Evolutionary conservation across 2,113 vertebrate genomes (phyloP).

Genomic region (Ammodytes marinus): DNA sequence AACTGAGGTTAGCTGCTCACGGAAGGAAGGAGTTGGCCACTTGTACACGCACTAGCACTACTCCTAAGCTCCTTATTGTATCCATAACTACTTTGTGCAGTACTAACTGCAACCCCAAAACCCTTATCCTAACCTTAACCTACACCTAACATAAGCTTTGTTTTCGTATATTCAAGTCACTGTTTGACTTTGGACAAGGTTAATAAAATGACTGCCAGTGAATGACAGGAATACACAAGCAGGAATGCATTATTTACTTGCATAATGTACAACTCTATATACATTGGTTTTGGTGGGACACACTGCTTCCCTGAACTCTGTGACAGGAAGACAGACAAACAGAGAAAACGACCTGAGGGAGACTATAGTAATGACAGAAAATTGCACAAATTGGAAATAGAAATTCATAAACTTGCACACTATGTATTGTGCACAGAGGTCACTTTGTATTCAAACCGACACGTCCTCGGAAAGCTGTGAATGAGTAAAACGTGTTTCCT

Average conservation of each 20-base stretch:
- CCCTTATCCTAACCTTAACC: too few relatives aligned
- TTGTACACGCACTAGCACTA: not conserved
- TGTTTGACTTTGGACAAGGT: slow-evolving; percentile 43
- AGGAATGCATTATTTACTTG: not conserved
- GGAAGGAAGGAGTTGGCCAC: not conserved
- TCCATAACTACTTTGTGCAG: not conserved
- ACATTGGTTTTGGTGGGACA: not conserved
- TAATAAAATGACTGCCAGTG: slow-evolving; percentile 8
- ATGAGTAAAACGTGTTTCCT: too few relatives aligned
- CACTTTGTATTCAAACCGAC: not conserved
- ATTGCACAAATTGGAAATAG: not conserved
- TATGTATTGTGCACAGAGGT: not conserved
- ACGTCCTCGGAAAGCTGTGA: not conserved
- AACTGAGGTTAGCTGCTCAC: not conserved
- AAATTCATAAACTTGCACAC: not conserved
- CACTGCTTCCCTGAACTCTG: not conserved
- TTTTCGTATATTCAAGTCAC: slow-evolving; percentile 3
- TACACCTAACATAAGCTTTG: not conserved
- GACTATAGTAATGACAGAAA: not conserved
- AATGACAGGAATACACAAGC: slow-evolving; percentile 34
- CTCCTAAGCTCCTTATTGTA: not conserved
- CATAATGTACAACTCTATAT: not conserved
- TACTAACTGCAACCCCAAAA: not conserved
- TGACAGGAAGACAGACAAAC: not conserved
- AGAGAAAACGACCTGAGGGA: not conserved